Base-by-base conservation (phyloP, 2,888 invertebrate species). In the Andrena haemorrhoa region DNA sequence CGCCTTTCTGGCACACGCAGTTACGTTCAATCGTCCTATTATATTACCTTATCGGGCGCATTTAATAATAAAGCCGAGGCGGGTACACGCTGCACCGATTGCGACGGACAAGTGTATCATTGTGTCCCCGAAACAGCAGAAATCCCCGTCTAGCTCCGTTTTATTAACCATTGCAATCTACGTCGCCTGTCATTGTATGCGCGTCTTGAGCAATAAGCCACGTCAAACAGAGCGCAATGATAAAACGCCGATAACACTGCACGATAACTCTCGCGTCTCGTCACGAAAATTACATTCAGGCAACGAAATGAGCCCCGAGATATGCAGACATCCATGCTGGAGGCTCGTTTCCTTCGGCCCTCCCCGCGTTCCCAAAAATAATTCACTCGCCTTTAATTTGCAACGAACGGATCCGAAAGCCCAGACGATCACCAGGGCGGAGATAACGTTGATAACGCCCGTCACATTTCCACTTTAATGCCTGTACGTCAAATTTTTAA, bases 191-290 rank as follows among this genome's bases (percentile, higher is more conserved):
- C 77, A 79, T 86, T 86, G 76, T 84, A 85, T 88, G 83, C 80
- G 70, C 83, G 84, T 69, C 69, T 82, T 47, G 79, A 79, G 77
- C 83, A 79, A 80, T 85, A 89, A 90, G 86, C 89, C 88, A 89
- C 85, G 86, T 90, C 88, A 90, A 89, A 90, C 90, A 89, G 88
- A 90, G 79, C 85, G 85, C 82, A 72, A 63, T 70, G 89, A 90
- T 90, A 89, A 90, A 81, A 51, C 41, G 8, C 60, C 82, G 89
- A 90, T 89, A 89, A 89, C 89, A 79, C 77, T 78, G 58, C 35
- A 64, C 73, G 89, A 90, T 89, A 89, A 82, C 79, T 84, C 72
- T 33, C 35, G 73, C 58, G 60, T 75, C 83, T 82, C 79, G 78
- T 76, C 79, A 79, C 77, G 49, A 71, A 77, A 81, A 75, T 79